A percentile compares a stretch with the other conserved stretches of the same genome.
phyloP scores from a whole-genome alignment of 2,797 vertebrate species.

The Anabacerthia variegaticeps region DNA sequence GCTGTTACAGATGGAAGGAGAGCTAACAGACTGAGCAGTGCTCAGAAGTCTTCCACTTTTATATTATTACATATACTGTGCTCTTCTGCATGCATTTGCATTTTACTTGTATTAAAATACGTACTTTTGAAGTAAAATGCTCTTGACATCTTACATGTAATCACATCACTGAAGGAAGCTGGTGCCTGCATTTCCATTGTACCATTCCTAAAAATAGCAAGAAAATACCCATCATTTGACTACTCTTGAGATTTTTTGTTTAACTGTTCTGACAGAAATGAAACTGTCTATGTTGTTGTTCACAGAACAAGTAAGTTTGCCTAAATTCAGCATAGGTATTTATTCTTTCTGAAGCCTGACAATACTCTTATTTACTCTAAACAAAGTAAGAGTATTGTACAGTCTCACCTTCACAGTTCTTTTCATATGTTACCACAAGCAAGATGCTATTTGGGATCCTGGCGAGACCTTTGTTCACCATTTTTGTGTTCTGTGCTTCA shows the following conservation, averaged over 20 bases:
- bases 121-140: conserved; percentile 31
- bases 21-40: conserved; percentile 1
- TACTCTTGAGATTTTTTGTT: neutral
- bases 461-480: neutral
- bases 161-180: neutral
- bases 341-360: neutral
- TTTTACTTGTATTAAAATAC: conserved; percentile 31
- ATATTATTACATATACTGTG: neutral
- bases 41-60: conserved; percentile 20
- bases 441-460: neutral
- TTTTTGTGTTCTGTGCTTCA: neutral
- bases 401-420: neutral
- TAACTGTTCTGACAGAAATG: neutral
- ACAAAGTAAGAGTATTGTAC: neutral
- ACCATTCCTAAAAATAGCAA: conserved; percentile 9
- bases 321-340: neutral
- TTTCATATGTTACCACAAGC: neutral
- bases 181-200: neutral
- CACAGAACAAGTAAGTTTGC: neutral
- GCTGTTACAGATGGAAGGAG: conserved; percentile 36
- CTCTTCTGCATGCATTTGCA: conserved; percentile 23
- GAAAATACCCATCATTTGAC: neutral
- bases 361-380: neutral
- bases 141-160: conserved; percentile 1
- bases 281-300: neutral